These are phyloP conservation scores for Ostrea denselamellosa DNA, from an alignment of 1,140 invertebrate genomes.

Conservation along the genomic window DNA sequence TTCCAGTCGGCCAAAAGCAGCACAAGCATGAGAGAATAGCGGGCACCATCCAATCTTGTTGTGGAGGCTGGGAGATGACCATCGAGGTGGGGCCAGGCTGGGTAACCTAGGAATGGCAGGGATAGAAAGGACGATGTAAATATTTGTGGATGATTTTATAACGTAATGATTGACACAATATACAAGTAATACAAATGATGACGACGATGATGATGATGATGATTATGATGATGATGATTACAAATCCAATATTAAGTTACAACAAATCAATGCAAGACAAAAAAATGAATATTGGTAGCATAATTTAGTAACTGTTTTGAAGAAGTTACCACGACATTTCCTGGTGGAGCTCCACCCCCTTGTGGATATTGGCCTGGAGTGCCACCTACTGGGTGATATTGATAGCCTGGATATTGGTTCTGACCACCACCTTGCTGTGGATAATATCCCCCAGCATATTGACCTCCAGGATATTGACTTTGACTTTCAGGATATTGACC, in stretches of 20 bases:
- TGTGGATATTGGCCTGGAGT: not conserved
- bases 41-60: not conserved
- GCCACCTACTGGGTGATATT: not conserved
- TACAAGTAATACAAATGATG: too few relatives aligned
- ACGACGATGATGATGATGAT: too few relatives aligned
- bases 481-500: too few relatives aligned
- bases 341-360: not conserved
- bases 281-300: too few relatives aligned
- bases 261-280: too few relatives aligned
- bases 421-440: not conserved
- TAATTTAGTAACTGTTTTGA: too few relatives aligned
- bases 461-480: not conserved
- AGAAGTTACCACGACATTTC: not conserved
- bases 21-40: constrained; percentile 1
- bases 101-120: not conserved
- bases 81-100: not conserved
- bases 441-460: not conserved
- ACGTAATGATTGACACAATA: too few relatives aligned
- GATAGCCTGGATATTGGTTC: not conserved
- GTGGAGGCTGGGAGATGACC: not conserved
- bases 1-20: constrained; percentile 32
- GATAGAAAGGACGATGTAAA: too few relatives aligned
- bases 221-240: too few relatives aligned
- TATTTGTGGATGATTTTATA: too few relatives aligned
- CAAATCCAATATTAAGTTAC: too few relatives aligned